These are phyloP conservation scores for Zygaena filipendulae DNA, from an alignment of 2,888 invertebrate genomes.

Conservation along the genomic window DNA sequence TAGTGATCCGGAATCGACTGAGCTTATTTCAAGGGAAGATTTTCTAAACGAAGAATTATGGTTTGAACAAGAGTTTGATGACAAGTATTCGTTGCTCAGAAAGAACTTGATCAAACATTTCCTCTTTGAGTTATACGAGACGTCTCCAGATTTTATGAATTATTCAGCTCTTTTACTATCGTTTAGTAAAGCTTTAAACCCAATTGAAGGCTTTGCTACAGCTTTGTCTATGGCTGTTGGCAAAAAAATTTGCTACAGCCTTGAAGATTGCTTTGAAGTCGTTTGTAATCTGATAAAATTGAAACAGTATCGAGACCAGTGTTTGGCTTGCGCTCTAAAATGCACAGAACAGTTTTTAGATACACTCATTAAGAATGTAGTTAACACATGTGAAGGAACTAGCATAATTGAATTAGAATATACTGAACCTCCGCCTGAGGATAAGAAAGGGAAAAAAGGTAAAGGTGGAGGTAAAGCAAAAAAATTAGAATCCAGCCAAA, in stretches of 20 bases:
- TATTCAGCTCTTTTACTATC: conserved; percentile 72
- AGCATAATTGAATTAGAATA: conserved; percentile 42
- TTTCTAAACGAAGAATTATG: conserved; percentile 38
- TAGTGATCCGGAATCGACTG: conserved; percentile 46
- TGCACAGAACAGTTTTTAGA: conserved; percentile 40
- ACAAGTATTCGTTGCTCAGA: conserved; percentile 30
- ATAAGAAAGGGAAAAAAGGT: conserved; percentile 36
- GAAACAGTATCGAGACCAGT: conserved; percentile 44
- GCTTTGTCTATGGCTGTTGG: conserved; percentile 69
- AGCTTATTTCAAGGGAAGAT: conserved; percentile 37
- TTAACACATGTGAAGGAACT: conserved; percentile 41
- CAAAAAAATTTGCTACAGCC: conserved; percentile 54
- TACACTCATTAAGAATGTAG: conserved; percentile 31
- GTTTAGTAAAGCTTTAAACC: conserved; percentile 69
- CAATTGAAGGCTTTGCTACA: conserved; percentile 64
- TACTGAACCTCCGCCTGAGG: conserved; percentile 24
- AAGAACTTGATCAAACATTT: conserved; percentile 60
- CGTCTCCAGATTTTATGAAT: conserved; percentile 54
- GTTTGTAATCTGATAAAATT: conserved; percentile 42
- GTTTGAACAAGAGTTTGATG: conserved; percentile 45
- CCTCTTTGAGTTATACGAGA: conserved; percentile 66
- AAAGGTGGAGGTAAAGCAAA: conserved; percentile 24
- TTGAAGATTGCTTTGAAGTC: conserved; percentile 56
- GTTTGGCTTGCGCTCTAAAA: conserved; percentile 38
- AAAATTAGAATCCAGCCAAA: conserved; percentile 31